A percentile compares a stretch with the other conserved stretches of the same genome.
Conservation (phyloP, 2,113 vertebrate species). For the Phrynocephalus versicolor region DNA sequence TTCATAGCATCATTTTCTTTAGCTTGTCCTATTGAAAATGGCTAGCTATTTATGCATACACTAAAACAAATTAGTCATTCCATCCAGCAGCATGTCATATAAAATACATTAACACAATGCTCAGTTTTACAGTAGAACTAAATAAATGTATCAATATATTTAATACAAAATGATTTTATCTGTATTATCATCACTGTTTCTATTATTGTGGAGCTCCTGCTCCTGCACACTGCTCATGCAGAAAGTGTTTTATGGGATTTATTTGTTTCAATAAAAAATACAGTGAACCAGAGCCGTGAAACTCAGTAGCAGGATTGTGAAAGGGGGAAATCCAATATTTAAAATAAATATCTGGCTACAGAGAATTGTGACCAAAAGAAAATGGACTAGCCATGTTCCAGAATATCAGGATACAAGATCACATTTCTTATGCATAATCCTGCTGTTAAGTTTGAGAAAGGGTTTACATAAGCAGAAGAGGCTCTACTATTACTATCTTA, state of each 20-base stretch:
- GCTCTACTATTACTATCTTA: neutral
- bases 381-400: neutral
- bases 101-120: conserved; percentile 84
- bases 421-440: neutral
- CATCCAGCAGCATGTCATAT: conserved; percentile 88
- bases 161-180: conserved; percentile 73
- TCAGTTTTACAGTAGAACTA: conserved; percentile 83
- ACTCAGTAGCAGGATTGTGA: conserved; percentile 63
- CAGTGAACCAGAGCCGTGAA: conserved; percentile 75
- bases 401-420: neutral
- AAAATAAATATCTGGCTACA: conserved; percentile 36
- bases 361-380: neutral
- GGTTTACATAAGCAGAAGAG: neutral
- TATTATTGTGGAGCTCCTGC: conserved; percentile 68
- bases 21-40: conserved; percentile 86
- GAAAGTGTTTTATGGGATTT: conserved; percentile 84
- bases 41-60: conserved; percentile 94
- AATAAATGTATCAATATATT: conserved; percentile 85
- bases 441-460: neutral
- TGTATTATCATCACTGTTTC: conserved; percentile 44
- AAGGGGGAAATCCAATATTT: conserved; percentile 45
- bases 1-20: conserved; percentile 85
- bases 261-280: conserved; percentile 84
- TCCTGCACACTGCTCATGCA: conserved; percentile 56
- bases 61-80: conserved; percentile 91